phyloP scores from a whole-genome alignment of 1,140 invertebrate genomes.

The Rhysida immarginata region DNA sequence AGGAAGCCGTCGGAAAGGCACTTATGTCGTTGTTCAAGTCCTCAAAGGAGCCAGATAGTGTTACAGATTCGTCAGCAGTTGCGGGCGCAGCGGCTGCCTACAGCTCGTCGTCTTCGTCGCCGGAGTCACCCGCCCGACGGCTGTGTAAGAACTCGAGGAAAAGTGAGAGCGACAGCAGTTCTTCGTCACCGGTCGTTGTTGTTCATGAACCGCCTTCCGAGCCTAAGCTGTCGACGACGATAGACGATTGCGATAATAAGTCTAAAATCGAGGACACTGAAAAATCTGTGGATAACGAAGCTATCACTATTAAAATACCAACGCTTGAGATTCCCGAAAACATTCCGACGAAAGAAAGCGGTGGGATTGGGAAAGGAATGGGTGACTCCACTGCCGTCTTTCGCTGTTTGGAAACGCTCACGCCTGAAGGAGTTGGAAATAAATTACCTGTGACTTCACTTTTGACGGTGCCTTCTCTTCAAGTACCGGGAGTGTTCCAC shows the following conservation, averaged over 20 bases:
- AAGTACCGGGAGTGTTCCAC: no score
- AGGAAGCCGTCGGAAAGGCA: no score
- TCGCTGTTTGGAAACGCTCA: neutral
- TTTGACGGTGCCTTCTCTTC: no score
- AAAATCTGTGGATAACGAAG: neutral
- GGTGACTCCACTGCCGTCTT: neutral
- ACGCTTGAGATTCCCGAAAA: neutral
- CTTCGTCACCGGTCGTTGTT: slow-evolving; percentile 1
- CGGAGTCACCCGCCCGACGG: neutral
- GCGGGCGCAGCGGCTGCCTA: neutral
- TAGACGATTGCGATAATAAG: neutral
- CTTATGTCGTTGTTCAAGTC: no score
- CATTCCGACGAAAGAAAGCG: neutral
- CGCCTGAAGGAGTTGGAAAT: no score
- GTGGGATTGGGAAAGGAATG: neutral
- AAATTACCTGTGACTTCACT: no score
- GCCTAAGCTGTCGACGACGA: neutral
- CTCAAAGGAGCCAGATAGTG: no score
- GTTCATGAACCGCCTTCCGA: neutral
- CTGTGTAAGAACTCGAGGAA: neutral
- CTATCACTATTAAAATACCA: neutral
- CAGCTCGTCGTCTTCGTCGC: neutral
- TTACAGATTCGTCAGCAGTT: neutral
- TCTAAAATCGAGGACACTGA: neutral
- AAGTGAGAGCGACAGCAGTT: neutral